Percentiles rank a stretch among this genome's conserved stretches.
Evolutionary conservation across 1,140 invertebrate species (phyloP).

Genomic region (Parasteatoda tepidariorum): DNA sequence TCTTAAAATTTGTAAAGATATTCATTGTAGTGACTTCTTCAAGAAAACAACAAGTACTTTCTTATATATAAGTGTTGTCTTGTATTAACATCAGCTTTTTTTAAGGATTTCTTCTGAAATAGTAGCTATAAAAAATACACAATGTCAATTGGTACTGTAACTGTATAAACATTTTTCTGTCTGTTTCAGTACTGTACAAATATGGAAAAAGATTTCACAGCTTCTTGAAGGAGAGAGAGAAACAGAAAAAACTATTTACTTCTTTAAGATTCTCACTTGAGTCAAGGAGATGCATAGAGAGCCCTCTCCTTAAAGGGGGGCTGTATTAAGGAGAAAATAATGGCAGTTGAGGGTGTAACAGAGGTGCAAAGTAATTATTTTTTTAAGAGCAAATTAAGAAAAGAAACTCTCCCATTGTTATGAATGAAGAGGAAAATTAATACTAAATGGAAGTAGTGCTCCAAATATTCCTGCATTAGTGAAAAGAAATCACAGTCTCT

Average conservation of each 20-base stretch:
- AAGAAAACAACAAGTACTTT: neutral
- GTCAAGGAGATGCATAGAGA: too few relatives aligned
- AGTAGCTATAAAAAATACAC: slow-evolving; percentile 56
- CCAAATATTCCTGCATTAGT: slow-evolving; percentile 23
- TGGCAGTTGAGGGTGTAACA: neutral
- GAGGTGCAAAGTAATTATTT: slow-evolving; percentile 49
- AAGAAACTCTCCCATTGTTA: slow-evolving; percentile 42
- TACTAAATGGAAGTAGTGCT: slow-evolving; percentile 33
- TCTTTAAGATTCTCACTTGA: neutral
- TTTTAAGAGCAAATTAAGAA: neutral
- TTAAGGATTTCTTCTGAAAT: neutral
- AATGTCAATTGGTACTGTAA: slow-evolving; percentile 52
- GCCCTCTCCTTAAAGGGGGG: neutral
- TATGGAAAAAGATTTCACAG: slow-evolving; percentile 35
- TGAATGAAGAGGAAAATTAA: slow-evolving; percentile 18
- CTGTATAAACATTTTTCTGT: slow-evolving; percentile 23
- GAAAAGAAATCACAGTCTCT: slow-evolving; percentile 54
- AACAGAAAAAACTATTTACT: neutral
- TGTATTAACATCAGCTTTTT: neutral
- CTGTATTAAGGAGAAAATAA: neutral
- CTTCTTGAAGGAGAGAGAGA: neutral
- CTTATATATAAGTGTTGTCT: neutral
- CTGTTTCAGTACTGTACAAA: slow-evolving; percentile 47
- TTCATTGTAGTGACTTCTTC: neutral
- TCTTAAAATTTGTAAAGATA: neutral